Evolutionary conservation across 2,888 invertebrate genomes (phyloP).

Genomic region (Pardosa pseudoannulata): DNA sequence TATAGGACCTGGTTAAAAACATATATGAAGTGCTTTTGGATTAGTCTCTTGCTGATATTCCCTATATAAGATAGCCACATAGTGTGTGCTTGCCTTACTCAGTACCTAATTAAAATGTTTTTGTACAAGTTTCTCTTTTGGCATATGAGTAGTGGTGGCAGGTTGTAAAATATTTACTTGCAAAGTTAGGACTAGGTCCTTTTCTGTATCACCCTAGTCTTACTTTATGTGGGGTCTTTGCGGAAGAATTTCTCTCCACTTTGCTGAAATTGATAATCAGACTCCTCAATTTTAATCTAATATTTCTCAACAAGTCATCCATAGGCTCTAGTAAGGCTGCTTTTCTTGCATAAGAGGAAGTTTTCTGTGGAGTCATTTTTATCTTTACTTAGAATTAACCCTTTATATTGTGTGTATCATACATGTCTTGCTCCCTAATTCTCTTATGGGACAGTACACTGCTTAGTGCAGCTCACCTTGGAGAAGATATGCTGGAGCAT

Average conservation of each 20-base stretch:
- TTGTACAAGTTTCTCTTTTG: constrained; percentile 54
- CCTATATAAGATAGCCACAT: constrained; percentile 65
- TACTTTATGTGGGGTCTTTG: background rate
- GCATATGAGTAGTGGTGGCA: constrained; percentile 22
- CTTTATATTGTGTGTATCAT: no score
- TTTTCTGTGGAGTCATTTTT: no score
- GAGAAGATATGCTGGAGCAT: no score
- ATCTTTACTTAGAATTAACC: no score
- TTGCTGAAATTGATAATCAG: constrained; percentile 8
- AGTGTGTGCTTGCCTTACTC: constrained; percentile 68
- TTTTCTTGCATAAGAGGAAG: no score
- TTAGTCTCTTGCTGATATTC: constrained; percentile 56
- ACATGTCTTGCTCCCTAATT: no score
- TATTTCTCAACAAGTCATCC: background rate
- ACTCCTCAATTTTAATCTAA: background rate
- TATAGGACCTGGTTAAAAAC: constrained; percentile 3
- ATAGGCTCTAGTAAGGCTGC: background rate
- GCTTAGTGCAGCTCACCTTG: no score
- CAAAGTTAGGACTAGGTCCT: constrained; percentile 23
- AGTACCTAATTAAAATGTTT: constrained; percentile 60
- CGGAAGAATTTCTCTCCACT: background rate
- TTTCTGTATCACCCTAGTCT: constrained; percentile 5
- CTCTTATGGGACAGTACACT: no score
- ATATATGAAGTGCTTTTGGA: constrained; percentile 41
- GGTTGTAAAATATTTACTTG: constrained; percentile 20